Percentiles rank a stretch among this genome's conserved stretches.
These are phyloP conservation scores for Tiphia femorata DNA, from an alignment of 2,888 invertebrate species.

Conservation along the genomic window DNA sequence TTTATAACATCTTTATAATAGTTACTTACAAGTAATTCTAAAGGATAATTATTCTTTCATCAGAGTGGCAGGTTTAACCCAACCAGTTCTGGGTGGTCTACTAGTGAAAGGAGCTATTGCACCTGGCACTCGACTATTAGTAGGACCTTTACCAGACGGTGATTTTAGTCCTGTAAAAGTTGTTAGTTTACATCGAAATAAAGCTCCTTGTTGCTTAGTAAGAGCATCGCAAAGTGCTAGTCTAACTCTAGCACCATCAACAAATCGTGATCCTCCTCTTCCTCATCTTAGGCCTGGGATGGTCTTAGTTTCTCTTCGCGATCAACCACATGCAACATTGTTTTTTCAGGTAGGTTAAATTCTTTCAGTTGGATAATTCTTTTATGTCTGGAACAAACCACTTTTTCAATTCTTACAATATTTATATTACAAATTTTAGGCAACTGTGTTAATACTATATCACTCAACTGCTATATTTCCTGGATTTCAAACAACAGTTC, in stretches of 20 bases:
- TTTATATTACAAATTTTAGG: conserved; percentile 71
- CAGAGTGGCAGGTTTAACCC: conserved; percentile 81
- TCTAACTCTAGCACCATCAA: conserved; percentile 77
- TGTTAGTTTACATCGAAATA: conserved; percentile 90
- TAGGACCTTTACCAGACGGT: conserved; percentile 84
- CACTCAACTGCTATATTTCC: conserved; percentile 87
- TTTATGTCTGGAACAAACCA: neutral
- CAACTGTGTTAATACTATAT: conserved; percentile 89
- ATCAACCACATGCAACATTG: conserved; percentile 70
- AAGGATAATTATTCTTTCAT: too few species aligned
- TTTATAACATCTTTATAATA: too few species aligned
- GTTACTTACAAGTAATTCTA: too few species aligned
- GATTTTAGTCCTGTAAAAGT: conserved; percentile 83
- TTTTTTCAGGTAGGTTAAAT: conserved; percentile 70
- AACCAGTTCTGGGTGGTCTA: conserved; percentile 88
- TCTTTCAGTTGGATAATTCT: too few species aligned
- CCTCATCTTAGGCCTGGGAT: conserved; percentile 84
- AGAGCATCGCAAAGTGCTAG: conserved; percentile 93
- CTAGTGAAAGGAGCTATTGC: conserved; percentile 86
- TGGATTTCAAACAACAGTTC: conserved; percentile 93
- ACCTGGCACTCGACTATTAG: conserved; percentile 84
- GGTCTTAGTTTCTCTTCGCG: conserved; percentile 79
- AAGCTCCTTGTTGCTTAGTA: conserved; percentile 89
- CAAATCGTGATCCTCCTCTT: conserved; percentile 65
- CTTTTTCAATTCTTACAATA: neutral